Evolutionary conservation across 2,797 vertebrate genomes (phyloP).

Genomic region (Lates japonicus): DNA sequence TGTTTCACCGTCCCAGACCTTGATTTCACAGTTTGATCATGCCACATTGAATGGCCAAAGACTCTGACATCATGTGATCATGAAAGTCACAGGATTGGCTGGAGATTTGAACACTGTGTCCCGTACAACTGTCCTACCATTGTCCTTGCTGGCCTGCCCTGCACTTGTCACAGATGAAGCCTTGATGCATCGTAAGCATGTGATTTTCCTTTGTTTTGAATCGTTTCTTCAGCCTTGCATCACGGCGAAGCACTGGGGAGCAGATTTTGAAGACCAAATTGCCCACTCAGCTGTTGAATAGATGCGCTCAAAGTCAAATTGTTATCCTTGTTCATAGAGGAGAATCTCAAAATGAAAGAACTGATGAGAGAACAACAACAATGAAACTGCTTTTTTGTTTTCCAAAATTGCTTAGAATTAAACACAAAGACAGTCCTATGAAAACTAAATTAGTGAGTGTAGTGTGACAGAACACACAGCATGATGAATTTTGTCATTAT

Average conservation of each 20-base stretch:
- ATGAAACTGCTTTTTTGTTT: not conserved
- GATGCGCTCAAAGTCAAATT: not conserved
- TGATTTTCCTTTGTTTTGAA: slow-evolving; percentile 53
- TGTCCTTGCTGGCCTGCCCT: slow-evolving; percentile 61
- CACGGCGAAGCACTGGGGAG: not conserved
- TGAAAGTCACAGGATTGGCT: slow-evolving; percentile 33
- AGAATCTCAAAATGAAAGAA: not conserved
- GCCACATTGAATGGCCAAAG: slow-evolving; percentile 3
- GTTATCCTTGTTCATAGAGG: not conserved
- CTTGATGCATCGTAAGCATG: slow-evolving; percentile 41
- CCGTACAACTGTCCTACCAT: slow-evolving; percentile 32
- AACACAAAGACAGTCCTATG: not conserved
- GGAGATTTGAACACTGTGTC: slow-evolving; percentile 40
- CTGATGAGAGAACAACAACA: not conserved
- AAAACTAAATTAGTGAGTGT: not conserved
- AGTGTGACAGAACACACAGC: not conserved
- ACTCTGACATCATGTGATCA: slow-evolving; percentile 56
- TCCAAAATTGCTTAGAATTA: not conserved
- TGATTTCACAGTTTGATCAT: slow-evolving; percentile 39
- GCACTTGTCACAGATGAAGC: slow-evolving; percentile 58
- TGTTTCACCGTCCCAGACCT: slow-evolving; percentile 37
- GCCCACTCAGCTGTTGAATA: not conserved
- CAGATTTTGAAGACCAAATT: not conserved
- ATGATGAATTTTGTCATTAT: not conserved
- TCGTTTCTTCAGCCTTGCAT: slow-evolving; percentile 59